Evolutionary conservation across 2,797 vertebrate species (phyloP).

Genomic region (Notolabrus celidotus): DNA sequence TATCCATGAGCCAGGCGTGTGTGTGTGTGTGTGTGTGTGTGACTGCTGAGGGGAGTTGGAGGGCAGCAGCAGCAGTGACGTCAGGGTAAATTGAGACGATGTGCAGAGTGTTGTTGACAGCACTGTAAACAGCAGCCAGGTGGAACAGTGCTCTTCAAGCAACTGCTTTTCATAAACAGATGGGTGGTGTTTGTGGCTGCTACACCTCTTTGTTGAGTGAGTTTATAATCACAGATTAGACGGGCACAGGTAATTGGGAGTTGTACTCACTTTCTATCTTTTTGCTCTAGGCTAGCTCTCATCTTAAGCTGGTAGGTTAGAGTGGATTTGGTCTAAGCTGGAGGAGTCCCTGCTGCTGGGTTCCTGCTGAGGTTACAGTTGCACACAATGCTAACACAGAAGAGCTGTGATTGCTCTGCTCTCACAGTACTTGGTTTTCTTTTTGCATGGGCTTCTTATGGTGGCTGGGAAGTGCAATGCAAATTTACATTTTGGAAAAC

Average conservation of each 20-base stretch:
- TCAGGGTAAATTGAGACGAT: constrained; percentile 70
- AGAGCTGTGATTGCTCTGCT: no score
- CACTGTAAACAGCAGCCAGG: constrained; percentile 73
- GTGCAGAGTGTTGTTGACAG: constrained; percentile 73
- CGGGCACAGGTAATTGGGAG: constrained; percentile 66
- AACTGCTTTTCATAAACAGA: constrained; percentile 78
- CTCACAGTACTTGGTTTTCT: no score
- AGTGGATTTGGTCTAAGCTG: constrained; percentile 27
- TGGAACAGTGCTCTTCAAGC: constrained; percentile 69
- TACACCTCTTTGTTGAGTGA: constrained; percentile 71
- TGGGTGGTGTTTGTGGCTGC: constrained; percentile 73
- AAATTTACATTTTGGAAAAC: no score
- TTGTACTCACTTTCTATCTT: constrained; percentile 57
- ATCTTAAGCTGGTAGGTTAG: constrained; percentile 26
- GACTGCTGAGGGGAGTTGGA: constrained; percentile 66
- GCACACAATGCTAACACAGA: no score
- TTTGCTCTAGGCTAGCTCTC: constrained; percentile 45
- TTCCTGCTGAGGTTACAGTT: background rate
- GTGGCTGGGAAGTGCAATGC: no score
- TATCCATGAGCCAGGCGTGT: constrained; percentile 38
- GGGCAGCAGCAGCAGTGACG: constrained; percentile 58
- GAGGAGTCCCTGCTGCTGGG: constrained; percentile 1
- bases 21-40: constrained; percentile 27
- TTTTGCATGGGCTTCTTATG: no score
- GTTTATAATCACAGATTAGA: constrained; percentile 81